phyloP scores from a whole-genome alignment of 2,888 invertebrate genomes.

The Mesodorylaimus sp. region DNA sequence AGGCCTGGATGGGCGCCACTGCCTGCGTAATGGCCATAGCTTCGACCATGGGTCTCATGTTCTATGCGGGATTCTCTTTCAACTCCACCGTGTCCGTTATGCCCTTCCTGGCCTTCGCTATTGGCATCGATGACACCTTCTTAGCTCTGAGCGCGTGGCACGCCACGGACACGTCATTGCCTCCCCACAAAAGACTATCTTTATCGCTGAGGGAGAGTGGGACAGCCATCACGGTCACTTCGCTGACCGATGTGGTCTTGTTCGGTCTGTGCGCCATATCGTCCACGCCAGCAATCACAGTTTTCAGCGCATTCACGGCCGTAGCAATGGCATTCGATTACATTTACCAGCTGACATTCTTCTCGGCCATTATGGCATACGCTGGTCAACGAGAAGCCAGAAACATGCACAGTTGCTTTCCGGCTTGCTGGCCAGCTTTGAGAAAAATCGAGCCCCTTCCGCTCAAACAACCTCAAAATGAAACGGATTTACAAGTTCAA shows the following conservation, averaged over 20 bases:
- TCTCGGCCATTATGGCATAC: background rate
- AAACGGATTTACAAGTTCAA: too few relatives aligned
- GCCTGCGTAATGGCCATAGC: slow-evolving; percentile 25
- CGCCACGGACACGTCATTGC: slow-evolving; percentile 12
- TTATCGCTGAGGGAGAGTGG: background rate
- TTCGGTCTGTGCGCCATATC: background rate
- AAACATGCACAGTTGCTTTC: background rate
- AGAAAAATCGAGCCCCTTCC: too few relatives aligned
- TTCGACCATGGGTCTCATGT: slow-evolving; percentile 24
- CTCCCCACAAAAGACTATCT: background rate
- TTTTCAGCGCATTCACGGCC: background rate
- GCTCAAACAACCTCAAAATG: too few relatives aligned
- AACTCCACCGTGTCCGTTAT: slow-evolving; percentile 27
- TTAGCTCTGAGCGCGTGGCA: slow-evolving; percentile 28
- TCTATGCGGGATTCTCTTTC: slow-evolving; percentile 19
- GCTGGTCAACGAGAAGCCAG: background rate
- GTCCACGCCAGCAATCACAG: background rate
- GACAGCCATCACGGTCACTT: background rate
- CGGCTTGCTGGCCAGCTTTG: too few relatives aligned
- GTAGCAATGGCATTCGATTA: background rate
- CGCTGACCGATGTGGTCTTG: background rate
- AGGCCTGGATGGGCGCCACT: slow-evolving; percentile 24
- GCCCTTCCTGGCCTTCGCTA: slow-evolving; percentile 26
- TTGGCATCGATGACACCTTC: slow-evolving; percentile 28
- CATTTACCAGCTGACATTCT: background rate